Conservation (phyloP, 2,797 vertebrate genomes). For the Spizella passerina region DNA sequence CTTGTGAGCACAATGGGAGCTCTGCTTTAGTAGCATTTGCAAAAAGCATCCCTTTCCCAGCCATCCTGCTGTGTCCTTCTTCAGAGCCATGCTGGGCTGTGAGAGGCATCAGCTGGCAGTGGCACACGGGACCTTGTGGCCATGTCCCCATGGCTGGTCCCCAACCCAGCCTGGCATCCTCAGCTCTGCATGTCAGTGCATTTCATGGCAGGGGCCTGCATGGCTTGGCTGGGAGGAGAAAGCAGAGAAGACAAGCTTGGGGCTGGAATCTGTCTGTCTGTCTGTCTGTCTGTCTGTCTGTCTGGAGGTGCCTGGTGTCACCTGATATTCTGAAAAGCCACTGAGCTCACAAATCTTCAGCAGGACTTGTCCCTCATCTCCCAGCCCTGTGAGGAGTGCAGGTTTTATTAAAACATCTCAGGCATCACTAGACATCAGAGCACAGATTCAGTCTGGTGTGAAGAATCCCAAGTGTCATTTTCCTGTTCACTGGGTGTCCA, state of each 20-base stretch:
- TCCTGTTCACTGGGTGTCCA: background rate
- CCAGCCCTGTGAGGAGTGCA: background rate
- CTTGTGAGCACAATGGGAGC: background rate
- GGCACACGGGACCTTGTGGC: background rate
- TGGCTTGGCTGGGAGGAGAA: background rate
- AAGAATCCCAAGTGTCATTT: background rate
- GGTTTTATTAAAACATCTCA: background rate
- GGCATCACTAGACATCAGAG: background rate
- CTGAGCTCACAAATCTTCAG: background rate
- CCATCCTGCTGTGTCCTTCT: background rate
- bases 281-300: background rate
- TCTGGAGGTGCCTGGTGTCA: background rate
- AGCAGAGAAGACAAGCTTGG: background rate
- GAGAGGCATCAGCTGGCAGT: background rate
- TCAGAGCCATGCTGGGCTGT: background rate
- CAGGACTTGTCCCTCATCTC: background rate
- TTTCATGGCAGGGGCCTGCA: background rate
- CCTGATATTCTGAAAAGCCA: background rate
- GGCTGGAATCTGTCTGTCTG: background rate
- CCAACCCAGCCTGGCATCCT: background rate
- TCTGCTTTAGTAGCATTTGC: background rate
- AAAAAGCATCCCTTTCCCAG: background rate
- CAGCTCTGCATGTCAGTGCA: background rate
- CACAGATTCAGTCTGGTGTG: background rate
- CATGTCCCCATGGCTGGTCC: background rate